Evolutionary conservation across 2,888 invertebrate species (phyloP).

Genomic region (Hemistola chrysoprasaria): DNA sequence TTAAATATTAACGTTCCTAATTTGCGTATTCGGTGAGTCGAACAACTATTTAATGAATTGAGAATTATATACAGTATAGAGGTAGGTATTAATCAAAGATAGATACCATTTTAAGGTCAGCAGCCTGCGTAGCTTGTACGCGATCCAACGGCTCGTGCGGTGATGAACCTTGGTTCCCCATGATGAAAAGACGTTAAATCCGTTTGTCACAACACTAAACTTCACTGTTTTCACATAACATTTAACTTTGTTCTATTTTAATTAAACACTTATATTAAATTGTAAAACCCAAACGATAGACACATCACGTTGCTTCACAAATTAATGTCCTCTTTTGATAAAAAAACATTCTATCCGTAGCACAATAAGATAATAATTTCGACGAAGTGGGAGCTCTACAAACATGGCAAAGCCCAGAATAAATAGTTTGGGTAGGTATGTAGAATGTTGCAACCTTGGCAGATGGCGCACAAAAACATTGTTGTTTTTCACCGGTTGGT

Average conservation of each 20-base stretch:
- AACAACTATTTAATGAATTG: slow-evolving; percentile 43
- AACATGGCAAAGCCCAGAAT: slow-evolving; percentile 69
- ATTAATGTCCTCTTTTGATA: slow-evolving; percentile 62
- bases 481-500: slow-evolving; percentile 38
- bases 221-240: slow-evolving; percentile 42
- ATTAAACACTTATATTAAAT: slow-evolving; percentile 39
- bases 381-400: slow-evolving; percentile 66
- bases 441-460: slow-evolving; percentile 66
- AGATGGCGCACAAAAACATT: slow-evolving; percentile 53
- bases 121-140: slow-evolving; percentile 75
- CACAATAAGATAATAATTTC: slow-evolving; percentile 72
- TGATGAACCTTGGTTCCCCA: slow-evolving; percentile 93
- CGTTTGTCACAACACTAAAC: slow-evolving; percentile 37
- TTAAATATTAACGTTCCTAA: slow-evolving; percentile 19
- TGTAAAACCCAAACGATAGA: slow-evolving; percentile 52
- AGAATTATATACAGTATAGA: slow-evolving; percentile 33
- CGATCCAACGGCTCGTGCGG: slow-evolving; percentile 91
- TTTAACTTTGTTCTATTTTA: slow-evolving; percentile 22
- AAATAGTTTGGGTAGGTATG: slow-evolving; percentile 64
- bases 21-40: slow-evolving; percentile 34
- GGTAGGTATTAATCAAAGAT: slow-evolving; percentile 9
- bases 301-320: slow-evolving; percentile 52
- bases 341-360: slow-evolving; percentile 56
- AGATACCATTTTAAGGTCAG: slow-evolving; percentile 75
- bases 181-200: slow-evolving; percentile 47